Percentiles rank a stretch among this genome's conserved stretches.
These are phyloP conservation scores for Aphelenchoides fujianensis DNA, from an alignment of 1,140 invertebrate species.

Conservation along the genomic window DNA sequence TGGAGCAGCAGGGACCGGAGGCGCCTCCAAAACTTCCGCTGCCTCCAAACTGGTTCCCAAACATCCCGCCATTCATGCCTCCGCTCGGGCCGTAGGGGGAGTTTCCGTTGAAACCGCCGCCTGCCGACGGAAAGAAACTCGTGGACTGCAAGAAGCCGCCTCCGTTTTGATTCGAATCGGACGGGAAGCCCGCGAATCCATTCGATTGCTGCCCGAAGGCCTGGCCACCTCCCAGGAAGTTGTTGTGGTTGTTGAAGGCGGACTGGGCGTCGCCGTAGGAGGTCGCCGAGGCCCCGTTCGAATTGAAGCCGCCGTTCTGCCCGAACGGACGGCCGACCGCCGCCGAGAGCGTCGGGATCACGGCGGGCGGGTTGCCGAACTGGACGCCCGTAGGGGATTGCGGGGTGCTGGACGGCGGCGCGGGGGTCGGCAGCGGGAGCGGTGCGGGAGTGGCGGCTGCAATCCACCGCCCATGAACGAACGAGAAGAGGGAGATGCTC, in stretches of 20 bases:
- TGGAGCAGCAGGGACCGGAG: background rate
- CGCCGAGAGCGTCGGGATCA: too few relatives aligned
- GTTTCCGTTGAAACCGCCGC: background rate
- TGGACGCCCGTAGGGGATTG: background rate
- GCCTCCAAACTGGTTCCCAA: background rate
- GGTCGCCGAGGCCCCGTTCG: background rate
- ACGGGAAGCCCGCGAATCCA: background rate
- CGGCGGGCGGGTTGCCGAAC: too few relatives aligned
- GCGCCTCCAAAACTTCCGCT: background rate
- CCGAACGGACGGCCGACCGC: background rate
- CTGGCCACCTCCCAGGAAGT: background rate
- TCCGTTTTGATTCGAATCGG: background rate
- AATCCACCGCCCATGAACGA: background rate
- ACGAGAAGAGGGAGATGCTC: conserved; percentile 10
- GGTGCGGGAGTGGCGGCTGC: conserved; percentile 35
- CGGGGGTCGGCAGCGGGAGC: conserved; percentile 43
- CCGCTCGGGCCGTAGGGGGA: too few relatives aligned
- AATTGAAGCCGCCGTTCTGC: background rate
- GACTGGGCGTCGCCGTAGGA: background rate
- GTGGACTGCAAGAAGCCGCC: background rate
- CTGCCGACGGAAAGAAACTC: background rate
- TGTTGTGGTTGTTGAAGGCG: background rate
- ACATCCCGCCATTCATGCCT: background rate
- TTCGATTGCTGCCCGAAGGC: background rate
- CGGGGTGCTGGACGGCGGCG: conserved; percentile 24